Base-by-base conservation (phyloP, 2,888 invertebrate genomes). In the Neria commutata region DNA sequence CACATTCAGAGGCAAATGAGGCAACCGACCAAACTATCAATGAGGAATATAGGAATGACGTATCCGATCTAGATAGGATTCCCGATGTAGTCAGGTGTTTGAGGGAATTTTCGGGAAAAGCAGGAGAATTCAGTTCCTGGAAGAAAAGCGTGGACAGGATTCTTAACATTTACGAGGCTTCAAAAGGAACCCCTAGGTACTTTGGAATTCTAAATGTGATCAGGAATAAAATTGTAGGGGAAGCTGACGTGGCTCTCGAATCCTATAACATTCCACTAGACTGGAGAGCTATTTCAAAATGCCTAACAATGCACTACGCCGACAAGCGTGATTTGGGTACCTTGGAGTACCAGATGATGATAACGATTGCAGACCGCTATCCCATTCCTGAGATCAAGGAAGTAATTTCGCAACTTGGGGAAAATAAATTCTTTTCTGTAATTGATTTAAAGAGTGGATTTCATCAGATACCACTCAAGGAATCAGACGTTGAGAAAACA, bases 401-500 rank as follows among this genome's bases (percentile, higher is more conserved):
- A 21, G 21, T 21, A 6, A 34, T 50, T 2, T 29, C 34, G 8
- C 17, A 37, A n/a, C 21, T 50, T 2, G 50, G 50, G 11, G 23
- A 23, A 4, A 37, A 33, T 23, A 17, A 11, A 6, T 50, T 19
- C 23, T 50, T 34, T 23, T 19, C 34, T 10, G 50, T 42, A 14
- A 17, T 63, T 14, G 59, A 63, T 25, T 23, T 65, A 1, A 63
- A 60, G 52, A 61, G 54, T 14, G 61, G 62, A 1, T 62, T 66
- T 37, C 61, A 66, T 24, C 58, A 64, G 34, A 63, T 66, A 33
- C 19, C 54, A 4, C 58, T 62, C 49, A 60, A 63, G 25, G 23
- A 33, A 29, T 29, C 51, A 34, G 64, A 64, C 40, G 60, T 60
- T 21, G 59, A 64, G 16, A 66, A 62, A 55, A 66, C 63, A 2